Base-by-base conservation (phyloP, 2,113 vertebrate genomes). In the Sapayoa aenigma region DNA sequence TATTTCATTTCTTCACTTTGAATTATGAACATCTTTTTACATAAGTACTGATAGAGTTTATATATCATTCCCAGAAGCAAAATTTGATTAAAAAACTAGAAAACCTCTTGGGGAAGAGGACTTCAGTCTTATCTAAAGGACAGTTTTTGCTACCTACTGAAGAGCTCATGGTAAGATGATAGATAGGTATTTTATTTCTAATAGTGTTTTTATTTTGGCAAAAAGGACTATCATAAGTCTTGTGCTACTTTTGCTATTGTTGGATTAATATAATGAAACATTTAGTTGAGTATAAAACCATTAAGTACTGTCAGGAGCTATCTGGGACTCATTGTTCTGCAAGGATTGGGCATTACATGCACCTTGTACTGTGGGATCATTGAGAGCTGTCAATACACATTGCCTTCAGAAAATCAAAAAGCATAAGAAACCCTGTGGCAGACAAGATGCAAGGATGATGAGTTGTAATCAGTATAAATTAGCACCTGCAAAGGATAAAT, bases 391-490 rank as follows among this genome's bases (percentile, higher is more conserved):
- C 60, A 1, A 93, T 94, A 85, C 50, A 63, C n/a, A 41, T 87
- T 94, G 89, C 75, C 89, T 92, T 81, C 90, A 88, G 56, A 76
- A 89, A 89, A 94, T 66, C 27, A 75, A 72, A 65, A 89, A 53
- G 69, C 69, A 25, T 27, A 50, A 95, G 79, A 82, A 93, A 67
- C 35, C 55, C 52, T 4, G 8, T 49, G 84, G 80, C 69, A 86
- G 77, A 75, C 14, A 76, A 94, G 83, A 94, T 63, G 49, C 65
- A 71, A 69, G 60, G 63, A 68, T 92, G 62, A 90, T 92, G 84
- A 94, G 81, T 41, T 94, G 80, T 91, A 96, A 95, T 96, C 90
- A 88, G 87, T 74, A 80, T 67, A 90, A 95, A 95, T 96, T 97
- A 90, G 47, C 62, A 62, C 73, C 77, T 91, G 69, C 50, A 86